phyloP scores from a whole-genome alignment of 2,113 vertebrate species.

The Chaetorhynchus papuensis region DNA sequence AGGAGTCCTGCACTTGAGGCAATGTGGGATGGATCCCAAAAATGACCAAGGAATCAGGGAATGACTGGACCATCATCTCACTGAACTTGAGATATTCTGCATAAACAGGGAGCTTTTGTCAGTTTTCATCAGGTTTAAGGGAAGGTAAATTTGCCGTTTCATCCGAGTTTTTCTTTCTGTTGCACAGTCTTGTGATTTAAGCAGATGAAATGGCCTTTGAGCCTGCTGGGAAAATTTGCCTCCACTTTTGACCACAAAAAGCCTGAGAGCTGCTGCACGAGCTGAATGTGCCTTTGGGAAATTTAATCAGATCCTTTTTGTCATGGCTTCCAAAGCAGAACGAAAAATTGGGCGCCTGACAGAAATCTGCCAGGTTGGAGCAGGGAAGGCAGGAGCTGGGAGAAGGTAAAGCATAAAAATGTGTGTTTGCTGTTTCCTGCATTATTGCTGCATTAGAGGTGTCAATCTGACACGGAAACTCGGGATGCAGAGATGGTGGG shows the following conservation, averaged over 20 bases:
- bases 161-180: neutral
- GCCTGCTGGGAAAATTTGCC: neutral
- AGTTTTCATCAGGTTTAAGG: neutral
- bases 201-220: neutral
- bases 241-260: neutral
- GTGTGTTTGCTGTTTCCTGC: neutral
- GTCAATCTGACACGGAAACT: neutral
- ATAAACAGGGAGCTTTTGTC: neutral
- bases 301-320: neutral
- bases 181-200: neutral
- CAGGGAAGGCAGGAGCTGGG: neutral
- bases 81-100: neutral
- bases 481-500: neutral
- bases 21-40: neutral
- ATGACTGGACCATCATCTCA: neutral
- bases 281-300: neutral
- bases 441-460: neutral
- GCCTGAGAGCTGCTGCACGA: neutral
- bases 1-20: neutral
- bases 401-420: neutral
- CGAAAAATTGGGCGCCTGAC: neutral
- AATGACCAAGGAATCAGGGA: neutral
- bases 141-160: neutral
- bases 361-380: neutral
- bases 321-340: neutral